Percentiles rank a stretch among this genome's conserved stretches.
phyloP scores from a whole-genome alignment of 2,797 vertebrate species.

The Erethizon dorsatum region DNA sequence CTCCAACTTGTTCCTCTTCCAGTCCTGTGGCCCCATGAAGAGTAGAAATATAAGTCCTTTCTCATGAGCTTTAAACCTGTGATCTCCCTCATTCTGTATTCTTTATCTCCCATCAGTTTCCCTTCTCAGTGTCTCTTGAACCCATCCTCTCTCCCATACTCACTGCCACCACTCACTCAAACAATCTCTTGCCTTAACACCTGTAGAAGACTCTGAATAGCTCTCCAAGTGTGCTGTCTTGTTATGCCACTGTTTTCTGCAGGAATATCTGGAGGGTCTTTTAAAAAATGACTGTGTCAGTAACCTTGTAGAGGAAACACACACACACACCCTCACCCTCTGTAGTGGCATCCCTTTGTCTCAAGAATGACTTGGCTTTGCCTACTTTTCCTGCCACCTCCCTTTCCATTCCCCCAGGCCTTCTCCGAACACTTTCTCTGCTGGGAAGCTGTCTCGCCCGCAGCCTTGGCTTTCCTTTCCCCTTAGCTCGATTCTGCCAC shows the following conservation, averaged over 20 bases:
- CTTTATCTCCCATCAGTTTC: background rate
- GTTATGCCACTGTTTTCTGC: background rate
- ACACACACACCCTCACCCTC: background rate
- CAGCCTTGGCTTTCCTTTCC: background rate
- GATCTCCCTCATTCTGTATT: background rate
- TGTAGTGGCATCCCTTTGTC: background rate
- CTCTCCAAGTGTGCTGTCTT: background rate
- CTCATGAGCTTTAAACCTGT: fast-evolving
- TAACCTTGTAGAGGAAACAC: background rate
- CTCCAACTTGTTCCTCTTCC: fast-evolving
- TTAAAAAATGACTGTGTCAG: background rate
- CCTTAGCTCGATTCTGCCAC: background rate
- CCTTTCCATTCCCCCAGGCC: fast-evolving
- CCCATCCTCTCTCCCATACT: background rate
- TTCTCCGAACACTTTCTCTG: background rate
- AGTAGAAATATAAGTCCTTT: background rate
- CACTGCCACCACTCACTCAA: no score
- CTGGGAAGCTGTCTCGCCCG: no score
- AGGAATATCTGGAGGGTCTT: background rate
- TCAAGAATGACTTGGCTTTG: background rate
- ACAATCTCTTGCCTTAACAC: background rate
- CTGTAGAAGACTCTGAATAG: background rate
- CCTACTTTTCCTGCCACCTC: background rate
- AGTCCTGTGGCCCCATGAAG: background rate
- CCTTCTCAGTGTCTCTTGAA: background rate